Evolutionary conservation across 2,888 invertebrate genomes (phyloP), one percentile per base, ranked within the genome.

Genomic region (Galerucella nymphaeae): DNA sequence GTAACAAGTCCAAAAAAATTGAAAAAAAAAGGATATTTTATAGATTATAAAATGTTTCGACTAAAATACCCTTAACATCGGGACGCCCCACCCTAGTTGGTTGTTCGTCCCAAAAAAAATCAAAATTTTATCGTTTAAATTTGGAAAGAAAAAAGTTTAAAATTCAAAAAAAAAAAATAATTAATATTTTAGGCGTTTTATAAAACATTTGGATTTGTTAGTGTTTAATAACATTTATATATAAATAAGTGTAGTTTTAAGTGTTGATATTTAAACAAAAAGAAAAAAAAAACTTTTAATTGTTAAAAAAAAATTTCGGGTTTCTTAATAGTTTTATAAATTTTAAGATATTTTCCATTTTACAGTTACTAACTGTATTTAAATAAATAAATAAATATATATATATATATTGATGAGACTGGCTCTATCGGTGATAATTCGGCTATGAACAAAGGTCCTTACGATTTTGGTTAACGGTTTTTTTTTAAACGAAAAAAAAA

Each of bases 231-330:
- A 16, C 16, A 53, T 53, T 38, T 38, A 38, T 13, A 48, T 13
- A 45, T 58, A 58, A 20, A 38, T 78, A 72, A 78, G 74, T 75
- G 75, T 82, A 82, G 80, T 82, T 83, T 82, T 83, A 83, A 82
- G 83, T 80, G 81, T 82, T 83, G 81, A 82, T 81, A 81, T 80
- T 80, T 82, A 79, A 79, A 48, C 48, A 14, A 45, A 45, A 45
- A 6, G 8, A 45, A 45, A 45, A 45, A 45, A 48, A 14, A 16
- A 79, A 71, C 71, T 75, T 76, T 77, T 81, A 81, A 80, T 80
- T 80, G 79, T 82, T 80, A 75, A 79, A 77, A 38, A 30, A 38
- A 38, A 78, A 77, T 76, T 72, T 75, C 78, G 81, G 80, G 75
- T 62, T 62, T 70, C 70, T 75, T 76, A 79, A 75, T 78, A 76